phyloP scores from a whole-genome alignment of 2,888 invertebrate species.

The Drosophila merina region DNA sequence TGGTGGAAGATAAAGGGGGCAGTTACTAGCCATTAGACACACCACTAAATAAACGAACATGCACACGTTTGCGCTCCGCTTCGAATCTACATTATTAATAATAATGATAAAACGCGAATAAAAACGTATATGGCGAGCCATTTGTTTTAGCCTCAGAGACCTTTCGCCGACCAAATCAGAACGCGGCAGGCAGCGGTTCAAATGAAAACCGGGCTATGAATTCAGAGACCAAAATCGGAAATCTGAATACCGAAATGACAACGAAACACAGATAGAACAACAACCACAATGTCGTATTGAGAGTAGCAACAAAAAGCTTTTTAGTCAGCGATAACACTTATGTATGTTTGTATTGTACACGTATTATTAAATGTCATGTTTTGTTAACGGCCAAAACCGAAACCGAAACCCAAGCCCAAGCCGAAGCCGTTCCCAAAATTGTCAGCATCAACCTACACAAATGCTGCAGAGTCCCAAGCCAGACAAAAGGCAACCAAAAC shows the following conservation, averaged over 20 bases:
- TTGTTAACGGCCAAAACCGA: conserved; percentile 74
- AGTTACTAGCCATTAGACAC: conserved; percentile 70
- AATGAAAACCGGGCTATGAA: conserved; percentile 35
- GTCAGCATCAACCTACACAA: conserved; percentile 68
- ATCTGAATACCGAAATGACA: conserved; percentile 58
- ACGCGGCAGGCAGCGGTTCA: conserved; percentile 25
- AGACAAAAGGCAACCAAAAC: conserved; percentile 49
- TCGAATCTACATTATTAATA: conserved; percentile 72
- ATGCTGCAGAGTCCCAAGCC: conserved; percentile 31
- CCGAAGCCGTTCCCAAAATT: conserved; percentile 73
- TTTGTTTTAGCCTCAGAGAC: conserved; percentile 63
- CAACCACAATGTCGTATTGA: conserved; percentile 37
- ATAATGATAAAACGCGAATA: conserved; percentile 69
- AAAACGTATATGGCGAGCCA: conserved; percentile 59
- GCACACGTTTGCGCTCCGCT: conserved; percentile 58
- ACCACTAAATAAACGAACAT: conserved; percentile 64
- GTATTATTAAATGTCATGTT: conserved; percentile 78
- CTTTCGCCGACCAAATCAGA: conserved; percentile 43
- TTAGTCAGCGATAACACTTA: conserved; percentile 78
- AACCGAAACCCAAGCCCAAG: conserved; percentile 47
- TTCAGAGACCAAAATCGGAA: conserved; percentile 45
- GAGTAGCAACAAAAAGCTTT: conserved; percentile 75
- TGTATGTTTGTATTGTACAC: conserved; percentile 75
- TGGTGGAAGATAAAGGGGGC: conserved; percentile 35
- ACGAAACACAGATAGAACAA: conserved; percentile 60